phyloP scores from a whole-genome alignment of 2,797 vertebrate species.

The Taenioides sp. region DNA sequence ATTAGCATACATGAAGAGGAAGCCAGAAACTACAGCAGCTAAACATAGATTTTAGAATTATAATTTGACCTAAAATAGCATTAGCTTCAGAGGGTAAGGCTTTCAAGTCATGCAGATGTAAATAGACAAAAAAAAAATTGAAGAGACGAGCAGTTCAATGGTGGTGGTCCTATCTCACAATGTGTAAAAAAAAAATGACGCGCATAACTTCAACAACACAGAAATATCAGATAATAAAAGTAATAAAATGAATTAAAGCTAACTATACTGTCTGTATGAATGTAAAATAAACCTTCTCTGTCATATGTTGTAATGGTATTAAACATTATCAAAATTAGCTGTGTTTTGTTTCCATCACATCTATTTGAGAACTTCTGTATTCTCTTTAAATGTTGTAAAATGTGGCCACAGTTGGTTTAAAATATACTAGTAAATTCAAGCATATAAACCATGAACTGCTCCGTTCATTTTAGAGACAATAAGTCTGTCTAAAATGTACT shows the following conservation, averaged over 20 bases:
- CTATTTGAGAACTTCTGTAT: neutral
- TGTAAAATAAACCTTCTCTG: too few species aligned
- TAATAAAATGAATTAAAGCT: too few species aligned
- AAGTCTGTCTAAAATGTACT: neutral
- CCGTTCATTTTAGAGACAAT: too few species aligned
- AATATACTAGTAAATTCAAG: neutral
- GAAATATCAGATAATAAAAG: too few species aligned
- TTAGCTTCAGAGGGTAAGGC: neutral
- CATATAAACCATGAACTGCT: neutral
- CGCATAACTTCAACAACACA: too few species aligned
- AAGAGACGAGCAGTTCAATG: too few species aligned
- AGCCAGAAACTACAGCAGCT: slow-evolving; percentile 42
- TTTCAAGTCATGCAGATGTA: neutral
- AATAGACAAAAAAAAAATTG: neutral
- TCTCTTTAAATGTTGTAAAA: neutral
- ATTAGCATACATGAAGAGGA: slow-evolving; percentile 62
- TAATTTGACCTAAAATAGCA: neutral
- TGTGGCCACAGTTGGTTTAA: neutral
- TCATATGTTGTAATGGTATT: neutral
- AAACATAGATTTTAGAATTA: slow-evolving; percentile 1
- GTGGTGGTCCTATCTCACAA: too few species aligned
- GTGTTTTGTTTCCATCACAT: too few species aligned
- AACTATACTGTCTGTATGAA: too few species aligned
- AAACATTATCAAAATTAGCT: too few species aligned
- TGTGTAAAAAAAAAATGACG: too few species aligned